phyloP scores from a whole-genome alignment of 2,113 vertebrate species.

The Salvator merianae region DNA sequence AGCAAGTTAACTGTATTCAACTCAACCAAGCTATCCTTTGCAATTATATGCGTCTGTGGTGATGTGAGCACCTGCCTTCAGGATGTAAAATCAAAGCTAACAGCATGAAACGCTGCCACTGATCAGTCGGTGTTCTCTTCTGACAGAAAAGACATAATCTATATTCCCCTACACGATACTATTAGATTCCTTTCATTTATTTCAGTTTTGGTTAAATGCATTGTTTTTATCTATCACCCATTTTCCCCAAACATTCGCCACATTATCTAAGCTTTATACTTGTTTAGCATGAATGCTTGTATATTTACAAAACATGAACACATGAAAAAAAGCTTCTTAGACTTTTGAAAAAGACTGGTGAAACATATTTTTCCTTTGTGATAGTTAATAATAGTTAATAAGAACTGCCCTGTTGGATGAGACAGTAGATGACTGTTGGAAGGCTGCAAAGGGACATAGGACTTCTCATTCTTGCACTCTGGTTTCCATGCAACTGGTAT shows the following conservation, averaged over 20 bases:
- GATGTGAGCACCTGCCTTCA: constrained; percentile 42
- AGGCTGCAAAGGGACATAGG: too few species aligned
- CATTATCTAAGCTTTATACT: background rate
- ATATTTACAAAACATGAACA: background rate
- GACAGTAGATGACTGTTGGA: too few species aligned
- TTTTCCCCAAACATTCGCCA: background rate
- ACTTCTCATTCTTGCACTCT: background rate
- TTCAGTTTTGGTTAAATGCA: background rate
- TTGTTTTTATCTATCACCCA: background rate
- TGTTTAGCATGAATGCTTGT: background rate
- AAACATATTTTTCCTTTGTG: background rate
- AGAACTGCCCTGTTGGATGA: background rate
- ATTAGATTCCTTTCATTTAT: background rate
- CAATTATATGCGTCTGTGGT: constrained; percentile 31
- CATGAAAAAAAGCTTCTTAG: background rate
- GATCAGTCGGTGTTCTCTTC: constrained; percentile 26
- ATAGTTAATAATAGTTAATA: background rate
- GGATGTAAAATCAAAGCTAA: constrained; percentile 52
- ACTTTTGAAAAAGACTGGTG: background rate
- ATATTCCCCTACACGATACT: background rate
- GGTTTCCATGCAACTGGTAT: background rate
- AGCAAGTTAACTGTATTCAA: constrained; percentile 37
- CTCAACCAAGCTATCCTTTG: constrained; percentile 29
- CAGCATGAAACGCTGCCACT: constrained; percentile 39
- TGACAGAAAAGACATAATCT: background rate